Percentiles rank a stretch among this genome's conserved stretches.
Conservation (phyloP, 2,113 vertebrate genomes). For the Butorides virescens region DNA sequence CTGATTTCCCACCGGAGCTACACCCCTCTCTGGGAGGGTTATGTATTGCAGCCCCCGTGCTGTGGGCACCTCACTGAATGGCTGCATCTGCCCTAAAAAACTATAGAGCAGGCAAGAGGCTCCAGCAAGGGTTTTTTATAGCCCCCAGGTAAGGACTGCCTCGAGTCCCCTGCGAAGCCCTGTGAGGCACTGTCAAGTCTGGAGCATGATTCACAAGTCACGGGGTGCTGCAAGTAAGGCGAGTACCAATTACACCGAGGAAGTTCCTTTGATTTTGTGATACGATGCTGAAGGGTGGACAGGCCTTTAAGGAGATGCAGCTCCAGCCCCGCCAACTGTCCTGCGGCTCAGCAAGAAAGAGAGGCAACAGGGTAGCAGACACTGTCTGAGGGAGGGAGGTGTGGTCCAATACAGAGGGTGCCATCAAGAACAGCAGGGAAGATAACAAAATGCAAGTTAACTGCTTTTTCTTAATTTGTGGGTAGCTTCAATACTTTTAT, state of each 20-base stretch:
- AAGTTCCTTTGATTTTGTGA: not conserved
- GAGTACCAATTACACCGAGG: not conserved
- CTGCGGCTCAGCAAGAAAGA: not conserved
- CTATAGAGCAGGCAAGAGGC: not conserved
- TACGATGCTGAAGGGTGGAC: not conserved
- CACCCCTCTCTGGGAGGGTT: not conserved
- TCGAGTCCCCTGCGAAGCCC: not conserved
- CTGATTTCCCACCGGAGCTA: not conserved
- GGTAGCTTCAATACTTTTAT: not conserved
- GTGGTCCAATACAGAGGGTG: not conserved
- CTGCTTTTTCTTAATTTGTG: not conserved
- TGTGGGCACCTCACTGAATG: not conserved
- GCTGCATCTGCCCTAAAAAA: not conserved
- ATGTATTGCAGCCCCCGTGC: not conserved
- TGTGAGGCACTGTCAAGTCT: not conserved
- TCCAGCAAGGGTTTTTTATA: not conserved
- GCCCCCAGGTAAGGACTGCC: not conserved
- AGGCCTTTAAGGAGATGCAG: not conserved
- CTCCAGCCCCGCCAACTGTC: not conserved
- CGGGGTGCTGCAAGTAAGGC: fast-evolving
- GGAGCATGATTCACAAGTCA: not conserved
- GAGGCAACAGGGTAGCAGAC: not conserved
- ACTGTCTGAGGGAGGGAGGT: not conserved
- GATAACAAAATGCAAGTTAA: not conserved
- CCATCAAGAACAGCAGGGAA: not conserved